Percentiles rank a stretch among this genome's conserved stretches.
These are phyloP conservation scores for Gavia stellata DNA, from an alignment of 2,113 vertebrate genomes.

Conservation along the genomic window DNA sequence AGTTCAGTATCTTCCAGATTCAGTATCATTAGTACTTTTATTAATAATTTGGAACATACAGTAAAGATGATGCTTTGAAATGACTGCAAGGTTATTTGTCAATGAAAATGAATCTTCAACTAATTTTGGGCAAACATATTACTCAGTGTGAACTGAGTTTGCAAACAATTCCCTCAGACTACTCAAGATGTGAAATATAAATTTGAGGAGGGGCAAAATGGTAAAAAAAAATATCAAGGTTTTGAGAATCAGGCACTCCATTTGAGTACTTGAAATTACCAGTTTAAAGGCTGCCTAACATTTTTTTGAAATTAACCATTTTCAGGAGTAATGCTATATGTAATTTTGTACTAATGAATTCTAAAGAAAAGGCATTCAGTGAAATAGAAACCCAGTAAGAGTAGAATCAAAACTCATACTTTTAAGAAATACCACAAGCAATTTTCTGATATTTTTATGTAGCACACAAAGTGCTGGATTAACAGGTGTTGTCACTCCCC, in stretches of 20 bases:
- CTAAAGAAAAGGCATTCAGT: not conserved
- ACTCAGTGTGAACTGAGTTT: not conserved
- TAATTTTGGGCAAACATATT: not conserved
- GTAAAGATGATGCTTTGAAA: not conserved
- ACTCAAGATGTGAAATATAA: not conserved
- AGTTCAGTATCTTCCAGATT: not conserved
- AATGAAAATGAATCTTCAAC: not conserved
- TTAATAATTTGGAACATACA: not conserved
- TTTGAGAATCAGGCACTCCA: not conserved
- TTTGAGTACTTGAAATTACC: not conserved
- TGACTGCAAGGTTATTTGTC: not conserved
- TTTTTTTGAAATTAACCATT: not conserved
- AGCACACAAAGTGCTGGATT: not conserved
- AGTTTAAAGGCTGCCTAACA: not conserved
- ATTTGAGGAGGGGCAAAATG: not conserved
- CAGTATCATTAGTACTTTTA: not conserved
- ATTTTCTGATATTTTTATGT: not conserved
- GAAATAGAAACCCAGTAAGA: not conserved
- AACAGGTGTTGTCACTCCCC: not conserved
- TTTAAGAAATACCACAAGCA: not conserved
- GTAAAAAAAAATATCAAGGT: not conserved
- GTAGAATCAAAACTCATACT: not conserved
- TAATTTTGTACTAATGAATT: not conserved
- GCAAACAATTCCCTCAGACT: not conserved
- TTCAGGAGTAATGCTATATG: rapidly evolving